Evolutionary conservation across 2,113 vertebrate species (phyloP).

Genomic region (Amblyopsis rosae): DNA sequence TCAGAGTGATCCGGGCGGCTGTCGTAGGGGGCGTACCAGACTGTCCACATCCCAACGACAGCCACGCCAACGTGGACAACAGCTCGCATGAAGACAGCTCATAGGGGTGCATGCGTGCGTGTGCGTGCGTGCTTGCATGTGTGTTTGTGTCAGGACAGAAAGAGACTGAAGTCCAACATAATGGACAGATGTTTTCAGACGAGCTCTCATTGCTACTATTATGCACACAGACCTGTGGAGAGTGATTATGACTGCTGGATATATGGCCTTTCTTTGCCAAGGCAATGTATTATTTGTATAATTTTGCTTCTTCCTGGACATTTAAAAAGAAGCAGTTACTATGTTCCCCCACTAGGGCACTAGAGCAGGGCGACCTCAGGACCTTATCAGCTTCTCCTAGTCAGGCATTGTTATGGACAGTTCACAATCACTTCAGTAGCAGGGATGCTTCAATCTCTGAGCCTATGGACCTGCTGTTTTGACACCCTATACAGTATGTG

Average conservation of each 20-base stretch:
- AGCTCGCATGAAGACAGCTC: conserved; percentile 49
- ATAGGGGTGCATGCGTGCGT: conserved; percentile 67
- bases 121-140: conserved; percentile 34
- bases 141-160: not conserved
- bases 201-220: conserved; percentile 15
- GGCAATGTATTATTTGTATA: not conserved
- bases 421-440: not conserved
- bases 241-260: conserved; percentile 50
- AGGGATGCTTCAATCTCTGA: conserved; percentile 7
- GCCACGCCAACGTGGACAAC: conserved; percentile 26
- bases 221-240: not conserved
- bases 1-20: conserved; percentile 87
- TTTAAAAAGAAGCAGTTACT: not conserved
- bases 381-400: conserved; percentile 2
- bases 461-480: conserved; percentile 21
- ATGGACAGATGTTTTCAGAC: conserved; percentile 15
- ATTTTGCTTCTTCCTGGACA: conserved; percentile 20
- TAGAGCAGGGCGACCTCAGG: conserved; percentile 32
- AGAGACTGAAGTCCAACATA: not conserved
- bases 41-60: conserved; percentile 42
- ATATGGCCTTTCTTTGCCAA: conserved; percentile 38
- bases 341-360: too few species aligned
- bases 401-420: conserved; percentile 20
- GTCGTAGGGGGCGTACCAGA: conserved; percentile 86
- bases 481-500: conserved; percentile 22